Evolutionary conservation across 2,113 vertebrate species (phyloP), one percentile per base, ranked within the genome.

Genomic region (Percopsis transmontana): DNA sequence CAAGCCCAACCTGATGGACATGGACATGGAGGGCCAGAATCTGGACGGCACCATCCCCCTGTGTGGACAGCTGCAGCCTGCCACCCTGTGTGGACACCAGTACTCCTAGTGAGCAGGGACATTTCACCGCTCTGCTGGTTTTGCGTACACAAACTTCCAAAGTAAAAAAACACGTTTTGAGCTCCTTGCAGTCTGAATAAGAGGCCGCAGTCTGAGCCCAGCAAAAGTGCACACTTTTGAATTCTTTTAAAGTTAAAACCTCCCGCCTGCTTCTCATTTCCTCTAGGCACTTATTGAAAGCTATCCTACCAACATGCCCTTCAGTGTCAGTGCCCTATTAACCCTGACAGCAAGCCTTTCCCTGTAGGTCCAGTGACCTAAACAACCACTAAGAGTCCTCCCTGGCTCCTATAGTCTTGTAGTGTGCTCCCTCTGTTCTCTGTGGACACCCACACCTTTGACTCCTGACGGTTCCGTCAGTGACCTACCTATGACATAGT

Each of bases 1-100:
- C 0, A 83, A 77, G 54, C 94, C 91, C 51, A 95, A 88, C 6
- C 90, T 97, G 69, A 92, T 97, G 73, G 96, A 97, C 91, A 92
- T 95, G 89, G 95, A 97, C 85, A 87, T 93, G 87, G 96, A 96
- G 73, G 96, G 95, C 7, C 95, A 97, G 89, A 94, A 74, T 67
- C 79, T 83, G 77, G 96, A 97, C 91, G 89, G 60, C 56, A 96
- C 95, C 0, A 84, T 94, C 19, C 94, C 95, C 41, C 85, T 97
- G 33, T 96, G 95, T 1, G 92, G 88, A 12, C 21, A 90, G 71
- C 68, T 56, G 33, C 58, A 80, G 51, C 70, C 77, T 0, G 72
- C 80, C 58, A 66, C 89, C 52, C 76, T 91, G 33, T 90, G 86
- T 42, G 88, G 77, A 71, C 87, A 90, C 18, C 80, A 90, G 27